Evolutionary conservation across 2,888 invertebrate genomes (phyloP).

Genomic region (Mythimna vitellina): DNA sequence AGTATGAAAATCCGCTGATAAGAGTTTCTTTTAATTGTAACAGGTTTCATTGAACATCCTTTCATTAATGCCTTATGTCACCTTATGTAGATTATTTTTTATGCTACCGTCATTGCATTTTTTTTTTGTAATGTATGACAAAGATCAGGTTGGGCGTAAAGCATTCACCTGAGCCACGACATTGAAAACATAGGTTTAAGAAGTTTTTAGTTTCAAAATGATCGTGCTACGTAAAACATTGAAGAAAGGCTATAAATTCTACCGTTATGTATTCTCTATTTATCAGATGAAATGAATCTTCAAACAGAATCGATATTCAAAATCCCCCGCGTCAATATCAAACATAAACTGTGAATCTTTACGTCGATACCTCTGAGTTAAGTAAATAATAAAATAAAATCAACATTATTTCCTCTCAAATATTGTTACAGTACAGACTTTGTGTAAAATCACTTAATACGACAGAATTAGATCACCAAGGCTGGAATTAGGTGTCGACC

Average conservation of each 20-base stretch:
- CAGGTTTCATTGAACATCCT: slow-evolving; percentile 49
- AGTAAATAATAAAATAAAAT: slow-evolving; percentile 48
- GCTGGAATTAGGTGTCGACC: slow-evolving; percentile 39
- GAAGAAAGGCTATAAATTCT: not conserved
- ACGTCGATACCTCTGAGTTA: slow-evolving; percentile 29
- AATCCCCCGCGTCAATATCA: slow-evolving; percentile 21
- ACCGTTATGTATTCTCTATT: not conserved
- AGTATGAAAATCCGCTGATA: slow-evolving; percentile 30
- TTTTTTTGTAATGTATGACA: slow-evolving; percentile 1
- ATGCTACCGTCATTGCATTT: slow-evolving; percentile 6
- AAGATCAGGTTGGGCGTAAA: slow-evolving; percentile 21
- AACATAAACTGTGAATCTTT: slow-evolving; percentile 49
- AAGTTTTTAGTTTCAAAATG: not conserved
- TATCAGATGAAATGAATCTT: slow-evolving; percentile 10
- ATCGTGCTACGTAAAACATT: not conserved
- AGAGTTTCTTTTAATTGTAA: slow-evolving; percentile 15
- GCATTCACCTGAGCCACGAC: not conserved
- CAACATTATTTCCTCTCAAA: slow-evolving; percentile 33
- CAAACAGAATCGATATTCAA: slow-evolving; percentile 14
- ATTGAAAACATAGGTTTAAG: not conserved
- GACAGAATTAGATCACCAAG: slow-evolving; percentile 61
- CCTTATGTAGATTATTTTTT: slow-evolving; percentile 14
- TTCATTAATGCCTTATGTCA: slow-evolving; percentile 28
- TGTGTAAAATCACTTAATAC: slow-evolving; percentile 47
- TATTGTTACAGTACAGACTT: slow-evolving; percentile 30